Conservation (phyloP, 2,888 invertebrate species). For the Imbricaverruca yamaguchii region DNA sequence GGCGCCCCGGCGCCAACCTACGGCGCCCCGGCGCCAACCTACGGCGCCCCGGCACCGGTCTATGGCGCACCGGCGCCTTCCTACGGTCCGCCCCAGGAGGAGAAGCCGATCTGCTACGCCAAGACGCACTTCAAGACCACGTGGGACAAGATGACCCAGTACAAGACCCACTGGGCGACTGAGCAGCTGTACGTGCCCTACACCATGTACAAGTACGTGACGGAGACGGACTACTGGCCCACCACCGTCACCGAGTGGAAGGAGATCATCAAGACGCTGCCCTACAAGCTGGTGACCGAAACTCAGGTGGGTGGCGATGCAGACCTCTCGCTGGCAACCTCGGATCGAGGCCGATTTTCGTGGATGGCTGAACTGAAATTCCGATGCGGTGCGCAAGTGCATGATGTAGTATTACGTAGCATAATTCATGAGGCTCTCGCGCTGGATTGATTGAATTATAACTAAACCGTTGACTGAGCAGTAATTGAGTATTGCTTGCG, state of each 20-base stretch:
- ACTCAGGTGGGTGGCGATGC: not conserved
- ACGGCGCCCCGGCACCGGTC: slow-evolving; percentile 1
- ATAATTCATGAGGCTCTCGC: too few species aligned
- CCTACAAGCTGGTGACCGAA: slow-evolving; percentile 20
- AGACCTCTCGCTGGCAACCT: too few species aligned
- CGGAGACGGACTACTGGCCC: slow-evolving; percentile 16
- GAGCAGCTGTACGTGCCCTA: slow-evolving; percentile 4
- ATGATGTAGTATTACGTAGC: too few species aligned
- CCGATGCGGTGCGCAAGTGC: too few species aligned
- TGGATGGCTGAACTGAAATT: too few species aligned
- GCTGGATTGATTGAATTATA: too few species aligned
- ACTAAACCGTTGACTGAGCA: too few species aligned
- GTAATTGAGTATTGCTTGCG: too few species aligned
- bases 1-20: slow-evolving; percentile 10
- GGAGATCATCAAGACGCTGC: slow-evolving; percentile 22
- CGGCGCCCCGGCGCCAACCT: not conserved
- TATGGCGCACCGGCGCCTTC: not conserved
- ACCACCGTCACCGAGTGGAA: slow-evolving; percentile 23
- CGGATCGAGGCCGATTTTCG: too few species aligned
- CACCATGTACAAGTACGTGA: slow-evolving; percentile 23
- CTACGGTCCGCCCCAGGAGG: not conserved
- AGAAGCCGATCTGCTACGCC: not conserved
- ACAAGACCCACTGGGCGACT: slow-evolving; percentile 19
- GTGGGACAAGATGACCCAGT: slow-evolving; percentile 23
- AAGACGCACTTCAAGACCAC: slow-evolving; percentile 22